Evolutionary conservation across 2,797 vertebrate genomes (phyloP).

Genomic region (Thunnus albacares): DNA sequence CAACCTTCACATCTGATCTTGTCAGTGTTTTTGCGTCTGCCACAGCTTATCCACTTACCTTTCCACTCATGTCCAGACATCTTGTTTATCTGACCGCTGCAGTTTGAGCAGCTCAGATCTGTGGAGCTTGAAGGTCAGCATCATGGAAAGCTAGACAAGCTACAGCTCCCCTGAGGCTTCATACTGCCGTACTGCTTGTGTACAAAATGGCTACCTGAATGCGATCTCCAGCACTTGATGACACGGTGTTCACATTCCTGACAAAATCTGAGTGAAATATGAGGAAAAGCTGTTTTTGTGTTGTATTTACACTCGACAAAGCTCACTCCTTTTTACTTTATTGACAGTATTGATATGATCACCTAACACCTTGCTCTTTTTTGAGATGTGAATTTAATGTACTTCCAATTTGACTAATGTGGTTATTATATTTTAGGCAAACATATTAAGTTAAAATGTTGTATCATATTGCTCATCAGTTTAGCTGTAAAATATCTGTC

Average conservation of each 20-base stretch:
- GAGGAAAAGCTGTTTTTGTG: neutral
- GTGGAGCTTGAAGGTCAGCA: constrained; percentile 13
- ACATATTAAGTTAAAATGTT: neutral
- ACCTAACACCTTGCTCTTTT: neutral
- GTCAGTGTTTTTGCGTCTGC: neutral
- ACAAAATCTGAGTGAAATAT: neutral
- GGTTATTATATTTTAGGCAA: neutral
- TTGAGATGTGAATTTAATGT: neutral
- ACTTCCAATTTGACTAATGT: neutral
- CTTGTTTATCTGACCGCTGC: constrained; percentile 14
- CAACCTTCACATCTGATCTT: constrained; percentile 9
- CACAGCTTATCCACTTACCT: neutral
- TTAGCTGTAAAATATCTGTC: neutral
- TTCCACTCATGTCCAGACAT: constrained; percentile 3
- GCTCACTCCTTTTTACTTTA: neutral
- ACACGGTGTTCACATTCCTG: neutral
- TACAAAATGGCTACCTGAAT: constrained; percentile 9
- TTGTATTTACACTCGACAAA: neutral
- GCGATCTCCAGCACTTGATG: neutral
- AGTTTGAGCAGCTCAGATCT: constrained; percentile 18
- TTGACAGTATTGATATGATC: neutral
- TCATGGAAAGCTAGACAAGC: constrained; percentile 4
- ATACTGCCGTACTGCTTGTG: neutral
- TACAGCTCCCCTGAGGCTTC: neutral
- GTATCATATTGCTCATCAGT: neutral